Evolutionary conservation across 2,888 invertebrate genomes (phyloP), one percentile per base, ranked within the genome.

Genomic region (Tupiocoris notatus): DNA sequence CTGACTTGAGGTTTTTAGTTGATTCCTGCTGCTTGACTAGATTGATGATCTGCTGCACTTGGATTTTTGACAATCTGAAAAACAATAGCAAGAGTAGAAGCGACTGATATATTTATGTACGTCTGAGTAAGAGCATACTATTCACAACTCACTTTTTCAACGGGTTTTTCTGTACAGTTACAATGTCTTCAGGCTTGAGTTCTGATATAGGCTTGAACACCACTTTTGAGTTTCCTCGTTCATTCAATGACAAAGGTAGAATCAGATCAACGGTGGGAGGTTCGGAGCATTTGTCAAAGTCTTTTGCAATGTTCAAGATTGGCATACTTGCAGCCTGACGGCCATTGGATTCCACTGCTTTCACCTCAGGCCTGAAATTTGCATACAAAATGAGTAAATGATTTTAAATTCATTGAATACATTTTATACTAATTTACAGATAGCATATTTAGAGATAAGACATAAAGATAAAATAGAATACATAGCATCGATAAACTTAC

Each of bases 61-160:
- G 67, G 22, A 67, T 67, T 67, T 67, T 67, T 3, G 67, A 67
- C 56, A 67, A 57, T 56, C 67, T 67, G 67, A 3, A 67, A 67
- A 1, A n/a, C 20, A 62, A 1, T 2, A 57, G 57, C n/a, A 57
- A 17, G 2, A 57, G n/a, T n/a, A 57, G 2, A 2, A 18, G 57
- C 57, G 2, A 57, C 57, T 2, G 12, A 12, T 7, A 54, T 9
- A 54, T 9, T n/a, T n/a, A n/a, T n/a, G n/a, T n/a, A n/a, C n/a
- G n/a, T n/a, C n/a, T n/a, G n/a, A n/a, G n/a, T n/a, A n/a, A n/a
- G n/a, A n/a, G n/a, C n/a, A n/a, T n/a, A n/a, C n/a, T n/a, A n/a
- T n/a, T n/a, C n/a, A n/a, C n/a, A n/a, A 2, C 57, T 67, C 21
- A 67, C 67, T 67, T 67, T 23, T 67, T 67, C 56, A 67, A 17